Evolutionary conservation across 2,113 vertebrate species (phyloP).

Genomic region (Tragelaphus imberbis): DNA sequence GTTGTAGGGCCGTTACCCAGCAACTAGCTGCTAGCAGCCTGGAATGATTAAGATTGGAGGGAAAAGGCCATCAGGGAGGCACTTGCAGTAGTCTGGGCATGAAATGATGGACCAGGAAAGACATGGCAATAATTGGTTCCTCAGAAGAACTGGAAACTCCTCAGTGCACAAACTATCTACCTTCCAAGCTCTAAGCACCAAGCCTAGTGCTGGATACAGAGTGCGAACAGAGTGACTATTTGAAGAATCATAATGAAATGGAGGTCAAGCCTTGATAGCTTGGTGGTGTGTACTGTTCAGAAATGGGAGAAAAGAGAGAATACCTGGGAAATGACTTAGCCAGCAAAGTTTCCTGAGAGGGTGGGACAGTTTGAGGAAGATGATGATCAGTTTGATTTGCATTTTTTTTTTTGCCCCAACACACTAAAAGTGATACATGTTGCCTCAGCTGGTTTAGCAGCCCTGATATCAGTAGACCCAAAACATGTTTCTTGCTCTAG

Average conservation of each 20-base stretch:
- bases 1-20: not conserved
- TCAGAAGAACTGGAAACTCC: not conserved
- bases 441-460: not conserved
- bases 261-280: not conserved
- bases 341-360: not conserved
- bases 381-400: not conserved
- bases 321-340: not conserved
- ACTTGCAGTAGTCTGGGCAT: not conserved
- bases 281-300: not conserved
- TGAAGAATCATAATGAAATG: not conserved
- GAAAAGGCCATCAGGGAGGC: not conserved
- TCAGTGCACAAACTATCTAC: not conserved
- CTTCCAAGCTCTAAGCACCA: not conserved
- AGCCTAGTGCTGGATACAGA: not conserved
- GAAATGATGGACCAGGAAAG: not conserved
- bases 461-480: not conserved
- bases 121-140: not conserved
- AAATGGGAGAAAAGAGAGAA: not conserved
- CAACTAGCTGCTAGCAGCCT: not conserved
- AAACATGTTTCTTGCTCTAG: not conserved
- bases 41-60: not conserved
- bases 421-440: not conserved
- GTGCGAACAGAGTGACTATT: not conserved
- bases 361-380: not conserved
- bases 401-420: not conserved